Evolutionary conservation across 92 coral and sea anemone genomes (phyloP).

Genomic region (Diadumene lineata): DNA sequence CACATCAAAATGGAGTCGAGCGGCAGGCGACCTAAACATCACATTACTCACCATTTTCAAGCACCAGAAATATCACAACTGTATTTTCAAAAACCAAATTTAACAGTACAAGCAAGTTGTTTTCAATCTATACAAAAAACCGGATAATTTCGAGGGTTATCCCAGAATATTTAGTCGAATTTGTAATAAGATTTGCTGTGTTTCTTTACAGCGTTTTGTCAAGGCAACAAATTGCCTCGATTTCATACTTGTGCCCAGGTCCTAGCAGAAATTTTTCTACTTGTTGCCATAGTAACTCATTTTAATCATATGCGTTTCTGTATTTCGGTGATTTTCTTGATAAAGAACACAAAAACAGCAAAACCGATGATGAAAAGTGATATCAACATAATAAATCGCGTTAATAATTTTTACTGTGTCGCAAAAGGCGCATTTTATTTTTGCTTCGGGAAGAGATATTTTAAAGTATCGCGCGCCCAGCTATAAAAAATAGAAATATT

Average conservation of each 20-base stretch:
- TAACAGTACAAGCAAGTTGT: no score
- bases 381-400: no score
- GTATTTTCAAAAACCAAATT: background rate
- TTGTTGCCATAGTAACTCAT: constrained; percentile 7
- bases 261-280: background rate
- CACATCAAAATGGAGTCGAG: background rate
- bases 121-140: background rate
- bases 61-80: background rate
- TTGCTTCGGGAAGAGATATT: no score
- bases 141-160: background rate
- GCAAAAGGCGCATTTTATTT: no score
- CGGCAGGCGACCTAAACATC: background rate
- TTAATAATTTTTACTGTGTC: no score
- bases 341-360: no score
- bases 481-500: no score
- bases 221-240: constrained; percentile 71
- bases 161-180: background rate
- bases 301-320: no score
- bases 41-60: background rate
- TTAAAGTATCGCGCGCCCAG: no score
- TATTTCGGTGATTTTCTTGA: no score
- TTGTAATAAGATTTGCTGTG: background rate
- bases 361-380: no score
- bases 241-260: constrained; percentile 54
- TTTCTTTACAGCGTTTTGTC: constrained; percentile 48